These are phyloP conservation scores for Geotrypetes seraphini DNA, from an alignment of 2,797 vertebrate species.

Conservation along the genomic window DNA sequence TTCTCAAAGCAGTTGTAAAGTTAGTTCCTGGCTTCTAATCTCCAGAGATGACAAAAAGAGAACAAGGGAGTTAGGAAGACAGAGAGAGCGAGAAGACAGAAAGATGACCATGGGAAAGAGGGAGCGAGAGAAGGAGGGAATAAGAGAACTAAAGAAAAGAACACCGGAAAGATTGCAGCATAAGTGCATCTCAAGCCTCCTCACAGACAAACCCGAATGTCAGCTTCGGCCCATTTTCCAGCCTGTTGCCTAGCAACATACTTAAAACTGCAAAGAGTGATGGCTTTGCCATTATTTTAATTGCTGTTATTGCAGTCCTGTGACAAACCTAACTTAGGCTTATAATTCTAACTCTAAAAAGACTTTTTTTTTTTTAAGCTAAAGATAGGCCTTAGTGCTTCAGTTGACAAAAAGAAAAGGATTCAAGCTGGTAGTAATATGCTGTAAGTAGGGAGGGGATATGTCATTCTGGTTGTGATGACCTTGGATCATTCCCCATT, in stretches of 20 bases:
- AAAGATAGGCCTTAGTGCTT: too few species aligned
- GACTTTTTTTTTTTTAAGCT: too few species aligned
- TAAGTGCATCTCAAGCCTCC: neutral
- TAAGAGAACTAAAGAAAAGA: neutral
- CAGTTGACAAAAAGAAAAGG: too few species aligned
- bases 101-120: neutral
- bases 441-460: too few species aligned
- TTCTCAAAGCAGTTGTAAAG: too few species aligned
- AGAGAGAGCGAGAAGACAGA: too few species aligned
- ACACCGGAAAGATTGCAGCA: neutral
- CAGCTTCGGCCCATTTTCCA: neutral
- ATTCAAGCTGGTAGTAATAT: too few species aligned
- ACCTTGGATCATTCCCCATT: too few species aligned
- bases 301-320: neutral
- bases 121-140: neutral
- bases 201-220: neutral
- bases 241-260: slow-evolving; percentile 11
- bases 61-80: too few species aligned
- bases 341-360: neutral
- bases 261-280: neutral
- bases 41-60: too few species aligned
- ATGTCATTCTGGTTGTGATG: too few species aligned
- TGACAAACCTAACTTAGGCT: neutral
- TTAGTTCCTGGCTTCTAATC: too few species aligned
- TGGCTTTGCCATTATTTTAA: accelerated